Conservation (phyloP, 2,888 invertebrate species). For the Patella caerulea region DNA sequence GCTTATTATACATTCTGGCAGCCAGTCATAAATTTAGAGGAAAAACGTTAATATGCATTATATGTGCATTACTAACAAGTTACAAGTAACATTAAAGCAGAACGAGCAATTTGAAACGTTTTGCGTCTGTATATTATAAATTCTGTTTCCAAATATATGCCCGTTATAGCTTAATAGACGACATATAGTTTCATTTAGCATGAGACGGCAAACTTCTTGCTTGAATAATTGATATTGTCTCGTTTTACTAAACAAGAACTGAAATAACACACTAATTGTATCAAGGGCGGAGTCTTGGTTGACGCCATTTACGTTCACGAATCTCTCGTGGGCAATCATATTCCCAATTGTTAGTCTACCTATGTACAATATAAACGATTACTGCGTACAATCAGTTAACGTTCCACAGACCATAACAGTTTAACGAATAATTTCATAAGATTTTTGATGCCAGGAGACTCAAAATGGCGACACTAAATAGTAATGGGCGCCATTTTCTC, state of each 20-base stretch:
- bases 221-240: slow-evolving; percentile 10
- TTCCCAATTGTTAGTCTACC: background rate
- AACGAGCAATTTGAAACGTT: too few species aligned
- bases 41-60: too few species aligned
- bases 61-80: too few species aligned
- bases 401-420: background rate
- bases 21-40: too few species aligned
- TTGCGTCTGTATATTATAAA: too few species aligned
- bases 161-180: background rate
- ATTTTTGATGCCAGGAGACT: slow-evolving; percentile 5
- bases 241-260: background rate
- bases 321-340: slow-evolving; percentile 4
- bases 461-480: background rate
- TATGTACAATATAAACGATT: background rate
- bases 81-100: too few species aligned
- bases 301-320: slow-evolving; percentile 1
- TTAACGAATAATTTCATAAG: slow-evolving; percentile 9
- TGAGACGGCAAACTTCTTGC: background rate
- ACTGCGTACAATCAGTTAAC: background rate
- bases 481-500: slow-evolving; percentile 5
- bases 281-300: background rate
- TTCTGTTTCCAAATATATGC: too few species aligned
- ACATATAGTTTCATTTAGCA: background rate
- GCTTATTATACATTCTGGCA: too few species aligned
- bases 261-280: slow-evolving; percentile 5